phyloP scores from a whole-genome alignment of 92 coral and sea anemone genomes.

The Blastomussa wellsi region DNA sequence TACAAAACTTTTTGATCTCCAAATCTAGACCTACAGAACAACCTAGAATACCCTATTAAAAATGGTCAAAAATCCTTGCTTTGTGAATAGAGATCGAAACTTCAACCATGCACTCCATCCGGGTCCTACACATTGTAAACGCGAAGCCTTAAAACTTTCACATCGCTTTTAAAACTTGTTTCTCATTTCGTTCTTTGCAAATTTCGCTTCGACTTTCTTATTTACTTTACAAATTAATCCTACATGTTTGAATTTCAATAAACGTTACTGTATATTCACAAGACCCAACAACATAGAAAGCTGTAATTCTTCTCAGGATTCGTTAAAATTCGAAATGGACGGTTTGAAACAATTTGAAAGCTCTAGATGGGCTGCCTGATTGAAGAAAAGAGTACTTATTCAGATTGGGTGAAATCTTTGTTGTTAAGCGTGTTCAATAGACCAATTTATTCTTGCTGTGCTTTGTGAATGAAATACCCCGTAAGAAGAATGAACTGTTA shows the following conservation, averaged over 20 bases:
- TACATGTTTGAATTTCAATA: conserved; percentile 7
- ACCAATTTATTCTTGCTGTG: conserved; percentile 34
- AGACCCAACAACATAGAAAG: background rate
- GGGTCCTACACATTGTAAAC: background rate
- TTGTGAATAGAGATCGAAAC: background rate
- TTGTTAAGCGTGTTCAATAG: conserved; percentile 9
- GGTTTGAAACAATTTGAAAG: background rate
- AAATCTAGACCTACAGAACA: background rate
- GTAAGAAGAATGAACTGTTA: conserved; percentile 31
- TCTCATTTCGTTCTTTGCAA: background rate
- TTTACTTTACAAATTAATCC: conserved; percentile 22
- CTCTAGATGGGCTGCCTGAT: background rate
- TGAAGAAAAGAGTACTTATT: background rate
- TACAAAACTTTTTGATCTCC: background rate
- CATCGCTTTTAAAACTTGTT: background rate
- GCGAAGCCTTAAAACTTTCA: background rate
- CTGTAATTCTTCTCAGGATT: background rate
- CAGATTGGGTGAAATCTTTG: background rate
- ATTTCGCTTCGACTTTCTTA: conserved; percentile 16
- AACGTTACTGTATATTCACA: conserved; percentile 21
- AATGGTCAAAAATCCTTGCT: background rate
- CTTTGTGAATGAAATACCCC: conserved; percentile 36
- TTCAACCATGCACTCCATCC: background rate
- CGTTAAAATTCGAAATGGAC: background rate
- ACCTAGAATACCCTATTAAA: conserved; percentile 3